Conservation (phyloP, 2,113 vertebrate genomes). For the Caloenas nicobarica region DNA sequence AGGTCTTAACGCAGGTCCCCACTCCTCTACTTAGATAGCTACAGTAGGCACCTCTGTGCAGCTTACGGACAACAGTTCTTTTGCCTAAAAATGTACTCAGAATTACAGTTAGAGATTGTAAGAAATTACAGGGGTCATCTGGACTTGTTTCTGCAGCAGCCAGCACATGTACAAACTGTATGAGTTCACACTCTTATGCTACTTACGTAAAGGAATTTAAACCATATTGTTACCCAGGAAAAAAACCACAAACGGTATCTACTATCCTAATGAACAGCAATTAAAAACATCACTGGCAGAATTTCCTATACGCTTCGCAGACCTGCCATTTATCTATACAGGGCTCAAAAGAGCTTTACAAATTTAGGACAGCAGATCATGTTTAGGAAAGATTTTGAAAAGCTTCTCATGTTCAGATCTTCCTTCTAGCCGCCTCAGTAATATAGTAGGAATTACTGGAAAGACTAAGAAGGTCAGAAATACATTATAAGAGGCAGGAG, state of each 20-base stretch:
- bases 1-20: neutral
- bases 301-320: neutral
- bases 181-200: neutral
- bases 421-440: neutral
- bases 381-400: constrained; percentile 13
- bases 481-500: neutral
- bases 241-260: neutral
- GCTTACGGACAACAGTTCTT: neutral
- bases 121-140: neutral
- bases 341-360: neutral
- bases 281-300: neutral
- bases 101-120: neutral
- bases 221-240: neutral
- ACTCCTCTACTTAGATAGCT: neutral
- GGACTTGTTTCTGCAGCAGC: neutral
- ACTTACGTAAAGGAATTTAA: neutral
- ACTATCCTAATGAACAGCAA: neutral
- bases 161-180: neutral
- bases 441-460: neutral
- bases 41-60: neutral
- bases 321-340: neutral
- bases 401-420: neutral
- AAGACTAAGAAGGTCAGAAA: neutral
- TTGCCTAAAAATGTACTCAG: neutral
- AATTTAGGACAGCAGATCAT: neutral